phyloP scores from a whole-genome alignment of 2,888 invertebrate genomes.

The Sphaerophoria rueppellii region DNA sequence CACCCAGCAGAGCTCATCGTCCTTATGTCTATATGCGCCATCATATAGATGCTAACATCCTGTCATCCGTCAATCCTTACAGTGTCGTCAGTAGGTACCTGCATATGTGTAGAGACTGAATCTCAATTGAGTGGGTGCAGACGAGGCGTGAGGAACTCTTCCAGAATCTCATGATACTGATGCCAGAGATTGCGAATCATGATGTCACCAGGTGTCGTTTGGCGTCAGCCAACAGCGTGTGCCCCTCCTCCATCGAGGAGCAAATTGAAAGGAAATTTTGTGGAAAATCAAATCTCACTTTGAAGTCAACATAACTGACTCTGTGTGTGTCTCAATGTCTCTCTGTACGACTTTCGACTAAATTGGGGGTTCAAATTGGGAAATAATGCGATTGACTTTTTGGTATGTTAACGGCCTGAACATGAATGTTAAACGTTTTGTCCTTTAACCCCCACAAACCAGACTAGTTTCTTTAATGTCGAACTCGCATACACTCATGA shows the following conservation, averaged over 20 bases:
- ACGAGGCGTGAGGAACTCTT: constrained; percentile 2
- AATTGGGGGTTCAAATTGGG: constrained; percentile 67
- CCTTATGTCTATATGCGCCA: background rate
- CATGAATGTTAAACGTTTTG: constrained; percentile 60
- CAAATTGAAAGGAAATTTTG: constrained; percentile 62
- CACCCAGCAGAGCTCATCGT: background rate
- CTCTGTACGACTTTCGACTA: constrained; percentile 4
- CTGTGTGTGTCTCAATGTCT: constrained; percentile 16
- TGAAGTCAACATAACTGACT: constrained; percentile 53
- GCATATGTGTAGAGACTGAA: background rate
- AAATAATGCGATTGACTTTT: constrained; percentile 70
- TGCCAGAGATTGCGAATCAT: constrained; percentile 10
- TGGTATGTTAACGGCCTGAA: constrained; percentile 61
- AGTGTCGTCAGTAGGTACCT: background rate
- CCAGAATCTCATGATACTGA: background rate
- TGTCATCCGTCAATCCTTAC: constrained; percentile 28
- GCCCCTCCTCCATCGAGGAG: background rate
- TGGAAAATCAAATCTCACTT: constrained; percentile 73
- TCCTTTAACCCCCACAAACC: background rate
- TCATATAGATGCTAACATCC: background rate
- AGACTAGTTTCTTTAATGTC: constrained; percentile 3
- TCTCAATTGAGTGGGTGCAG: constrained; percentile 17
- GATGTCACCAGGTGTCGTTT: constrained; percentile 31
- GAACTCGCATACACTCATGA: background rate
- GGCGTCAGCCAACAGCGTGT: background rate